Percentiles rank a stretch among this genome's conserved stretches.
Conservation (phyloP, 1,140 invertebrate species). For the Caenorhabditis inopinata region DNA sequence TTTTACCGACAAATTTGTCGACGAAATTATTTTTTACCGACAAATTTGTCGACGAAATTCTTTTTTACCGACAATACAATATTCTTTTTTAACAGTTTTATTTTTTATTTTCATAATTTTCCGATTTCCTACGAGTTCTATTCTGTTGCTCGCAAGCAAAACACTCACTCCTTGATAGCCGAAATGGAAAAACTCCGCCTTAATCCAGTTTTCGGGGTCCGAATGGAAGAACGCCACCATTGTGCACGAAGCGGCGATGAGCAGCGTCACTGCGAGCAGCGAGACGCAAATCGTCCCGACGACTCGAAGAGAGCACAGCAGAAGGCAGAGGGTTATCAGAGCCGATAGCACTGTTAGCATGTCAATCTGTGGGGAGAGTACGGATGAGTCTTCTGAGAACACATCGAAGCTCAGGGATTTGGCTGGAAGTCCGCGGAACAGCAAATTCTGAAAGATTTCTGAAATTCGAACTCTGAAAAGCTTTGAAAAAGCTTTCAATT, state of each 20-base stretch:
- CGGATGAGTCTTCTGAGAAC: constrained; percentile 16
- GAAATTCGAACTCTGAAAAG: too few relatives aligned
- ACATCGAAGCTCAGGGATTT: constrained; percentile 24
- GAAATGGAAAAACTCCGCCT: constrained; percentile 49
- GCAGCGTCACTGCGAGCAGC: constrained; percentile 40
- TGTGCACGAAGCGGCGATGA: constrained; percentile 46
- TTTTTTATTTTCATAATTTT: too few relatives aligned
- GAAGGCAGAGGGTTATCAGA: constrained; percentile 37
- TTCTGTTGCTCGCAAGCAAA: too few relatives aligned
- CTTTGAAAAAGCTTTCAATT: too few relatives aligned
- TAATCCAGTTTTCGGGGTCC: constrained; percentile 51
- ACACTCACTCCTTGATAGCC: constrained; percentile 39
- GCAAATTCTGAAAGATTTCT: constrained; percentile 35
- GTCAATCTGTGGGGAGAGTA: constrained; percentile 46
- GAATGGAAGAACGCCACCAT: constrained; percentile 52
- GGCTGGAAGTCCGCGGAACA: constrained; percentile 41
- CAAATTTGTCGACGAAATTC: too few relatives aligned
- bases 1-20: too few relatives aligned
- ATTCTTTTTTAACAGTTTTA: too few relatives aligned
- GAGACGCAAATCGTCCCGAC: constrained; percentile 39
- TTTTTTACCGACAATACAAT: too few relatives aligned
- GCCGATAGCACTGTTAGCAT: constrained; percentile 34
- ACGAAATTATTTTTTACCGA: too few relatives aligned
- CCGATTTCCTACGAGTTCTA: too few relatives aligned
- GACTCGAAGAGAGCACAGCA: constrained; percentile 42